A percentile compares a stretch with the other conserved stretches of the same genome.
These are phyloP conservation scores for Chromoteleia sp. DNA, from an alignment of 2,888 invertebrate species.

Conservation along the genomic window DNA sequence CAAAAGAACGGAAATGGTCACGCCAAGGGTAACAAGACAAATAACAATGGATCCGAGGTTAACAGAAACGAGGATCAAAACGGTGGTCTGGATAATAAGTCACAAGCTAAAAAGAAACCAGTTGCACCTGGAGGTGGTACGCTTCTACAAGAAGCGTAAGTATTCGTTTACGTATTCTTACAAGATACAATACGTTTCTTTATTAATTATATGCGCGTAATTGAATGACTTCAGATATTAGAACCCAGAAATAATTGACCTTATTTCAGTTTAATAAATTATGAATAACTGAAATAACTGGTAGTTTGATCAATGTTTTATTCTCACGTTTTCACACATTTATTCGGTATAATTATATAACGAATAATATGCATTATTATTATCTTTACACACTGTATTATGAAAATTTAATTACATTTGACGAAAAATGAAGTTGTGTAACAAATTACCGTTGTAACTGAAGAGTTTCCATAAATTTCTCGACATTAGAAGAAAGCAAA, in stretches of 20 bases:
- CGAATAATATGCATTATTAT: no score
- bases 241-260: no score
- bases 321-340: no score
- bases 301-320: no score
- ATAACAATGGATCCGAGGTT: conserved; percentile 82
- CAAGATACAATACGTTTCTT: no score
- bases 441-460: conserved; percentile 4
- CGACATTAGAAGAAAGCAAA: no score
- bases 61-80: conserved; percentile 83
- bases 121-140: conserved; percentile 85
- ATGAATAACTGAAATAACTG: no score
- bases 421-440: neutral
- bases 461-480: neutral
- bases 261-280: no score
- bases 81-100: conserved; percentile 79
- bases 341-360: no score
- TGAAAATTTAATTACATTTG: conserved; percentile 8
- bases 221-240: no score
- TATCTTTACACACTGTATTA: no score
- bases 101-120: conserved; percentile 81
- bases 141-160: conserved; percentile 86
- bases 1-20: conserved; percentile 81
- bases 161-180: conserved; percentile 47
- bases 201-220: no score
- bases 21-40: conserved; percentile 81